Evolutionary conservation across 2,888 invertebrate species (phyloP).

Genomic region (Invenusta paracnida): DNA sequence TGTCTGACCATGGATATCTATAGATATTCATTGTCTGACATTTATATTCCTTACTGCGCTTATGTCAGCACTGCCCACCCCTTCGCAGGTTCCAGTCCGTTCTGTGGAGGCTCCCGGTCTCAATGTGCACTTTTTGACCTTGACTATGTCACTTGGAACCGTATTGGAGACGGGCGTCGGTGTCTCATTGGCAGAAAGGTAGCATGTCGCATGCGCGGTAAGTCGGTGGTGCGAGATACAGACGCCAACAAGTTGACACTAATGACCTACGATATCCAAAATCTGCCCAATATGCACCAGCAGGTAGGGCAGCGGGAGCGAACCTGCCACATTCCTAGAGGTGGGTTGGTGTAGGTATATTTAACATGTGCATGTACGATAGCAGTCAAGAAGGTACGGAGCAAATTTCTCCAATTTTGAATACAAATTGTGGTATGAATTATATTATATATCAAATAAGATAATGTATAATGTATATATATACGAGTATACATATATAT

Average conservation of each 20-base stretch:
- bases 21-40: no score
- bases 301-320: constrained; percentile 44
- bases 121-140: constrained; percentile 41
- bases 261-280: constrained; percentile 42
- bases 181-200: constrained; percentile 39
- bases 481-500: no score
- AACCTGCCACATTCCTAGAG: constrained; percentile 43
- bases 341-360: no score
- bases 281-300: constrained; percentile 16
- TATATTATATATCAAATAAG: no score
- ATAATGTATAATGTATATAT: no score
- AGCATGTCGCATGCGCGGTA: constrained; percentile 33
- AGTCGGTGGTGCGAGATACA: neutral
- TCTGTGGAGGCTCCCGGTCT: constrained; percentile 33
- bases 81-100: constrained; percentile 18
- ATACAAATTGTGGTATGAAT: no score
- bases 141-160: constrained; percentile 36
- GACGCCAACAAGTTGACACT: constrained; percentile 37
- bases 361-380: no score
- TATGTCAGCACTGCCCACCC: no score
- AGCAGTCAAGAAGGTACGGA: no score
- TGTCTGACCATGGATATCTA: no score
- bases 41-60: no score
- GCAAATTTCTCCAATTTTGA: no score
- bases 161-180: constrained; percentile 36